Evolutionary conservation across 2,888 invertebrate species (phyloP).

Genomic region (Taphrorychus bicolor): DNA sequence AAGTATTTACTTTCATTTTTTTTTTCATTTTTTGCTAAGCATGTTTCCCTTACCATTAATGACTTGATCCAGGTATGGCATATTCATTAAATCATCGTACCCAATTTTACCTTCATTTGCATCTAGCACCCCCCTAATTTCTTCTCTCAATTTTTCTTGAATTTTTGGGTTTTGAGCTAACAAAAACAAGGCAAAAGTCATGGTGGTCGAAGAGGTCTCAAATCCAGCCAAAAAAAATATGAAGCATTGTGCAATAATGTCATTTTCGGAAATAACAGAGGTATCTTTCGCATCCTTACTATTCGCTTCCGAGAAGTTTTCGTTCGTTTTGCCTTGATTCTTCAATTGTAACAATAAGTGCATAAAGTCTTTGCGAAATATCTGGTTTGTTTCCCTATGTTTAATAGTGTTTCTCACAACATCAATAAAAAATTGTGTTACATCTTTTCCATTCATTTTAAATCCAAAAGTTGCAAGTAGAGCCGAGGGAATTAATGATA

Average conservation of each 20-base stretch:
- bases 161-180: slow-evolving; percentile 42
- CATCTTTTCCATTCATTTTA: background rate
- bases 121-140: slow-evolving; percentile 39
- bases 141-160: slow-evolving; percentile 24
- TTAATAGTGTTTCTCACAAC: slow-evolving; percentile 26
- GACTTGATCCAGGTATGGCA: slow-evolving; percentile 33
- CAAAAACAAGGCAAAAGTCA: slow-evolving; percentile 45
- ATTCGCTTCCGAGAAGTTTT: background rate
- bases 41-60: slow-evolving; percentile 37
- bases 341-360: slow-evolving; percentile 24
- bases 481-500: background rate
- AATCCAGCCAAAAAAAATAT: slow-evolving; percentile 47
- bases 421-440: slow-evolving; percentile 12
- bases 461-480: background rate
- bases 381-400: slow-evolving; percentile 14
- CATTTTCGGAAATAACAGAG: slow-evolving; percentile 58
- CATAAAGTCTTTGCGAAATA: slow-evolving; percentile 47
- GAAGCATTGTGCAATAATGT: slow-evolving; percentile 46
- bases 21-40: background rate
- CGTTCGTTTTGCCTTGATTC: slow-evolving; percentile 58
- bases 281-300: slow-evolving; percentile 3
- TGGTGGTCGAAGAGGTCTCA: slow-evolving; percentile 47
- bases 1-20: too few relatives aligned
- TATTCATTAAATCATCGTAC: slow-evolving; percentile 29
- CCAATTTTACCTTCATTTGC: slow-evolving; percentile 37